Percentiles rank a stretch among this genome's conserved stretches.
These are phyloP conservation scores for Drosophila insularis DNA, from an alignment of 1,140 invertebrate species.

Conservation along the genomic window DNA sequence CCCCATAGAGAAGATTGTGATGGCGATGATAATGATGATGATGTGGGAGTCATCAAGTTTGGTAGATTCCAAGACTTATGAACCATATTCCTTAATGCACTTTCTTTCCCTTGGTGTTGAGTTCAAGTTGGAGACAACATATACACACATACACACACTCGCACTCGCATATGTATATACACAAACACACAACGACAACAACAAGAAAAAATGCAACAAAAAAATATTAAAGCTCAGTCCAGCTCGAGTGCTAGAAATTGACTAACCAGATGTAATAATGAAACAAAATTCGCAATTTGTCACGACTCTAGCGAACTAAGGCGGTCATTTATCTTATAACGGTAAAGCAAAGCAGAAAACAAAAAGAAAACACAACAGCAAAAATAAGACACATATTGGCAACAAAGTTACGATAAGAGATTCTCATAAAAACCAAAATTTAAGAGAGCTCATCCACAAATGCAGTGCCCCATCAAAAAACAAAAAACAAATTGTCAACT, in stretches of 20 bases:
- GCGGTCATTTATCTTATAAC: conserved; percentile 57
- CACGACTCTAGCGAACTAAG: conserved; percentile 42
- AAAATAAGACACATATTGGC: conserved; percentile 32
- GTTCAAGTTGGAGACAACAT: not conserved
- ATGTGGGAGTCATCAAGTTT: not conserved
- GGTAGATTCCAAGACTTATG: conserved; percentile 64
- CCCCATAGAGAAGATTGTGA: conserved; percentile 37
- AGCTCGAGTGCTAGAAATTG: conserved; percentile 24
- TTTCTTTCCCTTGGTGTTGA: not conserved
- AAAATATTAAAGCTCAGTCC: conserved; percentile 21
- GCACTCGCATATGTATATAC: no score
- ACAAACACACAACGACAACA: no score
- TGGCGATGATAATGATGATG: no score
- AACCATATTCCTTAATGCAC: conserved; percentile 28
- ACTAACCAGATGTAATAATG: conserved; percentile 30
- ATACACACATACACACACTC: conserved; percentile 20
- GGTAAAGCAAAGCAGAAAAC: conserved; percentile 31
- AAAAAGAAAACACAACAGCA: conserved; percentile 3
- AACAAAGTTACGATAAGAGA: conserved; percentile 41
- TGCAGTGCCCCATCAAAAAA: not conserved
- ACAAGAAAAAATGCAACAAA: not conserved
- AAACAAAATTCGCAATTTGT: conserved; percentile 59
- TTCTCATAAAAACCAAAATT: conserved; percentile 6
- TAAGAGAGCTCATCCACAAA: not conserved
- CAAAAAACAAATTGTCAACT: not conserved